Base-by-base conservation (phyloP, 2,113 vertebrate genomes). In the Tor tambroides region DNA sequence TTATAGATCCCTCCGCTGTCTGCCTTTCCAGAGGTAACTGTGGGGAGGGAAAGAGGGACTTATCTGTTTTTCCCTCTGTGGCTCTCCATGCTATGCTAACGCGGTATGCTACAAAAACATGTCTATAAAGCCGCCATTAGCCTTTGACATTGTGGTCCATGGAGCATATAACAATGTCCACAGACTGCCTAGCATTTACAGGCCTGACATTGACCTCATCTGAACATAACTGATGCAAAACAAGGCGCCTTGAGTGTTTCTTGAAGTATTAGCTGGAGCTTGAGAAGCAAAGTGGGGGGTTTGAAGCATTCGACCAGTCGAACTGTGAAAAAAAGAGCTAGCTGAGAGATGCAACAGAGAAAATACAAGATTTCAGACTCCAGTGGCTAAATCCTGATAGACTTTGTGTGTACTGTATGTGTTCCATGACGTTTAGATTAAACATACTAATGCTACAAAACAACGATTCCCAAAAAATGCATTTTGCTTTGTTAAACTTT, bases 1-100 rank as follows among this genome's bases (percentile, higher is more conserved):
- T 94, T 93, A 94, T 69, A 65, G 89, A 86, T 79, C 83, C 71
- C 83, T 80, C 65, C 59, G 49, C 67, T 80, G 54, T 87, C 86
- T 88, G 85, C 30, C 21, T 35, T 83, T 77, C 72, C 54, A 88
- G 59, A 81, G 79, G 83, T 83, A 81, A 80, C 84, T 79, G 72
- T 88, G 46, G 84, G 76, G 43, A 51, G 65, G 63, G 7, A 61
- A 84, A 72, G 43, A 41, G 8, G 82, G 23, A 26, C 38, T 21
- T 2, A 17, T 88, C 15, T 10, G 35, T 74, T 9, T n/a, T 49
- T 74, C n/a, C 28, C 28, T 43, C 43, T 32, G 32, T 17, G 56
- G 28, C 49, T 76, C 76, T 84, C 30, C 11, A 23, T 80, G 67
- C 76, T 67, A 71, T 38, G 72, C 35, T 65, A 87, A 71, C 67